Evolutionary conservation across 2,113 vertebrate genomes (phyloP), one percentile per base, ranked within the genome.

Genomic region (Myodes glareolus): DNA sequence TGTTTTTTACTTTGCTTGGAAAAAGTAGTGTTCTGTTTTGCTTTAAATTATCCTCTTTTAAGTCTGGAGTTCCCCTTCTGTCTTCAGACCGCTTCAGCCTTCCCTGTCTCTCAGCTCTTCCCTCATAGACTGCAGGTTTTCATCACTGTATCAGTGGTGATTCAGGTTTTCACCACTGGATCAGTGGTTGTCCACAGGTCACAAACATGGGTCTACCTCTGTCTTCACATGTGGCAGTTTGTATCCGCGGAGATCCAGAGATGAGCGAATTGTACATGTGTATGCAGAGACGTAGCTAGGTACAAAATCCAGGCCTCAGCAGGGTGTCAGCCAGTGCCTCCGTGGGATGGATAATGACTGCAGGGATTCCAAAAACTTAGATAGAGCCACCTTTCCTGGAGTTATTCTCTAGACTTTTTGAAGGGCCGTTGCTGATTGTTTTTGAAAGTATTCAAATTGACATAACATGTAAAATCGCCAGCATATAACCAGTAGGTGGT

Each of bases 371-470:
- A 65, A 29, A 55, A 75, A 36, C 75, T 52, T 33, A 91, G 31
- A n/a, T 42, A n/a, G 84, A 93, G 73, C 8, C 8, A 89, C 39
- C 52, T 33, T 84, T 61, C 58, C 86, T 45, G 36, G 3, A 7
- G 36, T 80, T n/a, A 42, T 29, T 82, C 16, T 82, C n/a, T 47
- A 0, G 31, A 29, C 63, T 85, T 39, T 91, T 90, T 92, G 72
- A 96, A 86, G 77, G 42, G 19, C 3, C 14, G 1, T 77, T 61
- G 13, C 47, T 55, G 42, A 55, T 78, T 78, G 61, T 58, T 55
- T 91, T 68, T 81, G 29, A 33, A 82, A 31, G 21, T 73, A 67
- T 93, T 94, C 47, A 77, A 39, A 31, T 87, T 87, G 82, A 93
- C 77, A 42, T 76, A 31, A 73, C 55, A 45, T 47, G 6, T 93